Evolutionary conservation across 30 jellyfish, hydroid and myxozoan genomes (phyloP), one percentile per base, ranked within the genome.

Genomic region (Pseudorhiza aurosa): DNA sequence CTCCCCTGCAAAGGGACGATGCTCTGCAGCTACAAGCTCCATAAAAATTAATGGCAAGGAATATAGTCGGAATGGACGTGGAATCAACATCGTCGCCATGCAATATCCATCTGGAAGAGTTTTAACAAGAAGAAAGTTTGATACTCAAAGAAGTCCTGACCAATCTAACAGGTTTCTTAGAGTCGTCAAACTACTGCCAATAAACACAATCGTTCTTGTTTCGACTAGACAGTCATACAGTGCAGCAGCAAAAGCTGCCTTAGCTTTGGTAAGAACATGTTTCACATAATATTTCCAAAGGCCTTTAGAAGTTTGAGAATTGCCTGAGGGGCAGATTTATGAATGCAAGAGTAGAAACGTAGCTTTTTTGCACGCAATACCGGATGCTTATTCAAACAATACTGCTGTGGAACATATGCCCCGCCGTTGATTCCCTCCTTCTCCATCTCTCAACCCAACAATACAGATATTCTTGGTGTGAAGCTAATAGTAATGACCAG

Each of bases 31-130:
- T 8, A 68, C 47, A 15, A 84, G 84, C 25, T 65, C 91, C 27
- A 80, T 80, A 65, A 64, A 63, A 67, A 50, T 80, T 30, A 65
- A 80, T 43, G 91, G 84, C 59, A 55, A 35, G 21, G 91, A 80
- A 33, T 33, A 9, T 51, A 80, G 91, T 65, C 25, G 22, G 28
- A 64, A 80, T 26, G 40, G 27, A 24, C 43, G 76, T 10, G 91
- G 91, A 3, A 40, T 80, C 19, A 80, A 80, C 30, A 35, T 80
- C 39, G 84, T 65, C 44, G 81, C 44, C 40, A 15, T 80, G 30
- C 50, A 76, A 10, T 80, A 80, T 53, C 83, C 91, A 24, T 27
- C 43, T 0, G 83, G 91, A 56, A 65, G 39, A 36, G 24, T 65
- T 8, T 24, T 80, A 35, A 42, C 65, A 31, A 47, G 72, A 47